Percentiles rank a stretch among this genome's conserved stretches.
Conservation (phyloP, 2,113 vertebrate genomes). For the Orthonyx spaldingii region DNA sequence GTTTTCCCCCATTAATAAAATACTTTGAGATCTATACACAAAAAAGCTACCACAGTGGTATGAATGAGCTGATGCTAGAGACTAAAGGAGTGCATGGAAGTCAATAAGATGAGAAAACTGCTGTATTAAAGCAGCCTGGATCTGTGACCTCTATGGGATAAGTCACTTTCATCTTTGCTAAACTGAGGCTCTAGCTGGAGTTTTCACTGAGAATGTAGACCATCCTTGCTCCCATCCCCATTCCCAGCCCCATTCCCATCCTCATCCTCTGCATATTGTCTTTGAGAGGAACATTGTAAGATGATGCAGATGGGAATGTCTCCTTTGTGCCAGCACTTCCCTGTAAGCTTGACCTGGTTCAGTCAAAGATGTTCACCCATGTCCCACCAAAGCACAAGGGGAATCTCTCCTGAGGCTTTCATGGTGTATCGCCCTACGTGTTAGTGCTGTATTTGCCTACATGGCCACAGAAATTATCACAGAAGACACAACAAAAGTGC, state of each 20-base stretch:
- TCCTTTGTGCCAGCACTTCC: accelerated
- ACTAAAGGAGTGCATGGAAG: neutral
- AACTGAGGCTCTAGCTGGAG: neutral
- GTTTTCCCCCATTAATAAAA: neutral
- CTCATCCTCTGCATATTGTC: neutral
- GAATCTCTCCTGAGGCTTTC: neutral
- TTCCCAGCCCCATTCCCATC: too few species aligned
- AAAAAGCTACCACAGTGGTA: neutral
- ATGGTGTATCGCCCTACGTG: accelerated
- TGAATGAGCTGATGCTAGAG: neutral
- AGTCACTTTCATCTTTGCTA: neutral
- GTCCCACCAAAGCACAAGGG: neutral
- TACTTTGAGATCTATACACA: neutral
- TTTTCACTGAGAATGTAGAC: neutral
- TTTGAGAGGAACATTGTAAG: neutral
- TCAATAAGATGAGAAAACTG: neutral
- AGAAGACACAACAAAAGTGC: neutral
- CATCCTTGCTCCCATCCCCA: too few species aligned
- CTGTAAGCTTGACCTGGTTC: neutral
- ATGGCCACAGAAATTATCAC: accelerated
- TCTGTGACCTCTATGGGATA: neutral
- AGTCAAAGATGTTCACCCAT: neutral
- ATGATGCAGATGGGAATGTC: neutral
- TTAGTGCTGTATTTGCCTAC: neutral
- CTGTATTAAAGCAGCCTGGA: neutral